Conservation (phyloP, 2,113 vertebrate genomes). For the Echinops telfairi region DNA sequence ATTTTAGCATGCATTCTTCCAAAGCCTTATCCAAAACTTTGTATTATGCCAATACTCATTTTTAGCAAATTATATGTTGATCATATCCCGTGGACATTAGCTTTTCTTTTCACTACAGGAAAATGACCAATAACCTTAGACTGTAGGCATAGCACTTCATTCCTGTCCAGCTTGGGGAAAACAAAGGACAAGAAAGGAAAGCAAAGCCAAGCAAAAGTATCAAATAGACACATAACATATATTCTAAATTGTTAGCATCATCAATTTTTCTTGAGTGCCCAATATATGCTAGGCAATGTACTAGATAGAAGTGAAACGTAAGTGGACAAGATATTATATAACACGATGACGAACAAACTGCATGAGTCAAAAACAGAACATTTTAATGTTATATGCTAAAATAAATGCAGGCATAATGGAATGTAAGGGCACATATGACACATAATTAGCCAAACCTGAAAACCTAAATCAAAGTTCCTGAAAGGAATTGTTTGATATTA, state of each 20-base stretch:
- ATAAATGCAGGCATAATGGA: background rate
- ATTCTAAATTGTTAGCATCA: background rate
- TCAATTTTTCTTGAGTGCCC: background rate
- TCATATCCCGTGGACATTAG: background rate
- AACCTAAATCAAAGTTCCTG: background rate
- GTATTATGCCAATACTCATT: background rate
- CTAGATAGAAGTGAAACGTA: background rate
- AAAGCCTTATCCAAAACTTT: background rate
- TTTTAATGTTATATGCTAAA: background rate
- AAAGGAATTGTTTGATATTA: background rate
- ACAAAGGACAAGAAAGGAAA: background rate
- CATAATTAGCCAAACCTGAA: background rate
- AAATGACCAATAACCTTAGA: background rate
- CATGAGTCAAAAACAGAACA: background rate
- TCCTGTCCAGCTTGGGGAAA: constrained; percentile 5
- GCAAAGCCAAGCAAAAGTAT: background rate
- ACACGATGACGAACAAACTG: background rate
- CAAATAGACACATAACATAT: background rate
- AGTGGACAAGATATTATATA: background rate
- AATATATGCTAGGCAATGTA: background rate
- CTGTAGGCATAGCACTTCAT: background rate
- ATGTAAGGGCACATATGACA: background rate
- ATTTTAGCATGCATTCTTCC: background rate
- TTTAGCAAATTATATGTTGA: background rate
- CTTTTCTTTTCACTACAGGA: background rate